These are phyloP conservation scores for Drosophila kohkoa DNA, from an alignment of 1,140 invertebrate genomes.

Conservation along the genomic window DNA sequence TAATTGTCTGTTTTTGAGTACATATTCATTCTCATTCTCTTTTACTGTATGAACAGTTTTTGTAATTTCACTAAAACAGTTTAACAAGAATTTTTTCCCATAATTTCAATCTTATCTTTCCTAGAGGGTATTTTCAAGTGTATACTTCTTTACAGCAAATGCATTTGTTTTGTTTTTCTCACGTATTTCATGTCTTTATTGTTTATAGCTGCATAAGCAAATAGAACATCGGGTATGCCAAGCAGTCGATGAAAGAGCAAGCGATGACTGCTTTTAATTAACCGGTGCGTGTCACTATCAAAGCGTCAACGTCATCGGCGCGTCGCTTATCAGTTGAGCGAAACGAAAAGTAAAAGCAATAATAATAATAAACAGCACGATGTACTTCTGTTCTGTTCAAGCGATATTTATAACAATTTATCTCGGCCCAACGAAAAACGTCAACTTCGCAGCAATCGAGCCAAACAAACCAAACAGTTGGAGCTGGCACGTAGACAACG, in stretches of 20 bases:
- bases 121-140: not conserved
- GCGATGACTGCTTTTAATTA: slow-evolving; percentile 30
- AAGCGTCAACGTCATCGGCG: not conserved
- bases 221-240: not conserved
- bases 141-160: not conserved
- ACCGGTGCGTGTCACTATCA: slow-evolving; percentile 26
- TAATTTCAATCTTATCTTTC: too few species aligned
- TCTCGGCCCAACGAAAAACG: slow-evolving; percentile 42
- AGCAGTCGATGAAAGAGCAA: slow-evolving; percentile 2
- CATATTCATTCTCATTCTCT: too few species aligned
- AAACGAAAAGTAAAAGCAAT: slow-evolving; percentile 21
- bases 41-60: too few species aligned
- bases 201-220: not conserved
- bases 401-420: slow-evolving; percentile 56
- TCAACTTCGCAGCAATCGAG: slow-evolving; percentile 45
- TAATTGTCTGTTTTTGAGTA: too few species aligned
- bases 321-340: slow-evolving; percentile 30
- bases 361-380: slow-evolving; percentile 23
- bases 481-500: slow-evolving; percentile 45
- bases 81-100: too few species aligned
- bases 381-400: slow-evolving; percentile 6
- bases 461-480: slow-evolving; percentile 47
- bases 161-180: not conserved
- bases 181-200: not conserved
- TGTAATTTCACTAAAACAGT: too few species aligned